Conservation (phyloP, 2,113 vertebrate species). For the Poeciliopsis prolifica region DNA sequence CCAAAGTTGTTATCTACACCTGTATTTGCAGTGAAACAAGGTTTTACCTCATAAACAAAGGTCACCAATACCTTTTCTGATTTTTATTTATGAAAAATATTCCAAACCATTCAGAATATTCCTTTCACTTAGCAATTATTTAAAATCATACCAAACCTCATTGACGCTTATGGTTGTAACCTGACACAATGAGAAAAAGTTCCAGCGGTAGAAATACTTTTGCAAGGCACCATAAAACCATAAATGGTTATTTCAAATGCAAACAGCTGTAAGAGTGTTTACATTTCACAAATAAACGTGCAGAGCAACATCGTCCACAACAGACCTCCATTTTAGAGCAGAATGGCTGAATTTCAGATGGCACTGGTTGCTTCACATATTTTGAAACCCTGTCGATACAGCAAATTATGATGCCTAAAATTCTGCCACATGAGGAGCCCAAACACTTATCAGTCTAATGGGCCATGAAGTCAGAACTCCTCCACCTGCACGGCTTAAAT, state of each 20-base stretch:
- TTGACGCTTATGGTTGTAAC: neutral
- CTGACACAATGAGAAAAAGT: neutral
- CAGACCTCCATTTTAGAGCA: constrained; percentile 55
- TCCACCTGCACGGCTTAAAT: constrained; percentile 75
- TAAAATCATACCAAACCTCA: neutral
- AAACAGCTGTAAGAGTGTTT: neutral
- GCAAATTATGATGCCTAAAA: constrained; percentile 65
- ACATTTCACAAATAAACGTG: constrained; percentile 33
- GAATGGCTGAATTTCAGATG: constrained; percentile 61
- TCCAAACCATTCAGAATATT: neutral
- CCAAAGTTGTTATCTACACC: neutral
- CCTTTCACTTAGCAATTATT: neutral
- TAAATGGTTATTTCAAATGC: constrained; percentile 13
- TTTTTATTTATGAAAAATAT: neutral
- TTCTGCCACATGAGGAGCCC: constrained; percentile 66
- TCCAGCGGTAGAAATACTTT: neutral
- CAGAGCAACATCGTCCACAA: constrained; percentile 35
- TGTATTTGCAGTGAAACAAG: neutral
- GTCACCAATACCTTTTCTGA: neutral
- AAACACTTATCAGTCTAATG: constrained; percentile 74
- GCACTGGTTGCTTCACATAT: constrained; percentile 51
- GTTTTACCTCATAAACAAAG: neutral
- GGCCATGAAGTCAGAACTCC: constrained; percentile 77
- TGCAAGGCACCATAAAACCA: neutral
- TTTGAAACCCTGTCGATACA: constrained; percentile 66